Evolutionary conservation across 1,140 invertebrate species (phyloP), one percentile per base, ranked within the genome.

Genomic region (Dryas iulia): DNA sequence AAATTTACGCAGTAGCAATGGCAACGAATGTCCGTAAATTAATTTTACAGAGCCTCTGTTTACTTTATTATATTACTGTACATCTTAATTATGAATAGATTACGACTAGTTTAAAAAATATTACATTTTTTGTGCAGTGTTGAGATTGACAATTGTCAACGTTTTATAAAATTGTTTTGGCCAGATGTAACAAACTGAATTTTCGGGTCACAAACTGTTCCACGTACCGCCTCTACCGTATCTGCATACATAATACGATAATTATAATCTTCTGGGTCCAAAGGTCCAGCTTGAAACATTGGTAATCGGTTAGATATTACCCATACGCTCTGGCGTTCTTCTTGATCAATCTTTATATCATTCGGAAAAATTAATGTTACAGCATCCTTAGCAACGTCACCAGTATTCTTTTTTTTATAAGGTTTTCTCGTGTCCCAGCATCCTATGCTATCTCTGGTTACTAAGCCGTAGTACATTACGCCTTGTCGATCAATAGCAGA

Each of bases 361-460:
- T 97, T 97, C 0, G 96, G 96, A 78, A 97, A 97, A 11, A 95
- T 89, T 6, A 97, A 81, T 0, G 94, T 94, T 6, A 92, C 87
- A 1, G 91, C 91, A 72, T 94, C 94, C 4, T 86, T 78, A 0
- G 94, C 94, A 2, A 96, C 84, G 0, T 96, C 89, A 0, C 94
- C 94, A 33, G 94, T 86, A 78, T 95, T 95, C 5, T 87, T 83
- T n/a, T 93, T 93, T 52, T 88, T 90, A 74, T 96, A 96, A 0
- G 95, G 94, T 73, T 96, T 96, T 0, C 92, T 92, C 0, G 94
- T 95, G 76, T 97, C 94, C 96, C 96, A 97, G 77, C 96, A 97
- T 35, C 95, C 96, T 0, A 97, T 90, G 5, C 94, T 94, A 74
- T 96, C 95, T 25, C 93, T 91, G 12, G 94, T 94, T 0, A 96